phyloP scores from a whole-genome alignment of 64 coral and sea anemone genomes.

The Trachythela sp. region DNA sequence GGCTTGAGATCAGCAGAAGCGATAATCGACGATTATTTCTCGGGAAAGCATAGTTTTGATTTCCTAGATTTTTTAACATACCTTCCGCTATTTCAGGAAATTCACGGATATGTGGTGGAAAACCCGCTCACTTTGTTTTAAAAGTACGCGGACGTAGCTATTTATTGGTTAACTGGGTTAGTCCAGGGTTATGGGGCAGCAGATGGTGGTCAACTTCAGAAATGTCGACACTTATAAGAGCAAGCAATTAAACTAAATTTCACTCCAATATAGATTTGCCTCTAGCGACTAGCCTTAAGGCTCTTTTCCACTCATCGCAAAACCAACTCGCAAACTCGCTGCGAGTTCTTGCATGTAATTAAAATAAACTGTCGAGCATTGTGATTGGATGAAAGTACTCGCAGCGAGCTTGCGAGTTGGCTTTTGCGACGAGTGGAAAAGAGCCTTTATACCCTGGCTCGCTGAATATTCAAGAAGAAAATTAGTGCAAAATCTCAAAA shows the following conservation, averaged over 20 bases:
- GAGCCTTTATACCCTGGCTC: too few relatives aligned
- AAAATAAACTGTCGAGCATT: too few relatives aligned
- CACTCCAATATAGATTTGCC: too few relatives aligned
- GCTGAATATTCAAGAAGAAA: too few relatives aligned
- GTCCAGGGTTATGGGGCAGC: neutral
- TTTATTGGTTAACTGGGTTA: neutral
- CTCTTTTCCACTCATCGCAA: too few relatives aligned
- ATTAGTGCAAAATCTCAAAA: neutral
- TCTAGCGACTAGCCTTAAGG: too few relatives aligned
- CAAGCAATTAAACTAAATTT: neutral
- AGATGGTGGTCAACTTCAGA: neutral
- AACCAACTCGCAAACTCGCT: too few relatives aligned
- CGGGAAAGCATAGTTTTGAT: conserved; percentile 60
- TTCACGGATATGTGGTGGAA: conserved; percentile 78
- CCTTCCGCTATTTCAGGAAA: conserved; percentile 80
- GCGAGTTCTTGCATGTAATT: too few relatives aligned
- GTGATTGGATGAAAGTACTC: too few relatives aligned
- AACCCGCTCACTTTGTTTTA: conserved; percentile 53
- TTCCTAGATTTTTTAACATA: conserved; percentile 95
- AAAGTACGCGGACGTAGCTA: neutral
- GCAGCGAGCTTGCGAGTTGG: too few relatives aligned
- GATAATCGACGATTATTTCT: conserved; percentile 51
- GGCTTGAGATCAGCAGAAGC: conserved; percentile 46
- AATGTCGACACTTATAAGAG: too few relatives aligned
- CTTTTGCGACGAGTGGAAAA: too few relatives aligned